These are phyloP conservation scores for Cromileptes altivelis DNA, from an alignment of 2,113 vertebrate genomes.

Conservation along the genomic window DNA sequence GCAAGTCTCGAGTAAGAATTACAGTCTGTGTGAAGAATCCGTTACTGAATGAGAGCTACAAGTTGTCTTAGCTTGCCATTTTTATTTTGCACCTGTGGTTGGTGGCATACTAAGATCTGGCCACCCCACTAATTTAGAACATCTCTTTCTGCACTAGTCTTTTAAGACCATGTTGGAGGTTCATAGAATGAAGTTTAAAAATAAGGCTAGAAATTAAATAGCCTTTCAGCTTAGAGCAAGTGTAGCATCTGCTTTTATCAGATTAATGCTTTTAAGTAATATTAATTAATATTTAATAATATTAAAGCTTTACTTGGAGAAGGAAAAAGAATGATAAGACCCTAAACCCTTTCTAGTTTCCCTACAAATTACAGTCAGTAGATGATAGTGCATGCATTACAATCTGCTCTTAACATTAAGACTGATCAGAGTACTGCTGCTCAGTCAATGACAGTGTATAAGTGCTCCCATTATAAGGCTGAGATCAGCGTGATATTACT, in stretches of 20 bases:
- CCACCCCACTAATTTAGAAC: neutral
- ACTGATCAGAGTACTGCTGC: slow-evolving; percentile 8
- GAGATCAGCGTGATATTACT: slow-evolving; percentile 1
- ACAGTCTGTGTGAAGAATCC: neutral
- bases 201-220: neutral
- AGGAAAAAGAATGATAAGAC: slow-evolving; percentile 1
- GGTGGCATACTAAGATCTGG: neutral
- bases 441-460: neutral
- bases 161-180: neutral
- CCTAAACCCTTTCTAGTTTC: neutral
- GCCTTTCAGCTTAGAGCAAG: neutral
- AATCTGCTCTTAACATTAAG: slow-evolving; percentile 16
- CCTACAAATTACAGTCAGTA: neutral
- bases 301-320: slow-evolving; percentile 7
- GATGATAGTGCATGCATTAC: slow-evolving; percentile 9
- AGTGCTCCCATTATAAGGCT: neutral
- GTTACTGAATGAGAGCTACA: neutral
- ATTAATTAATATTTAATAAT: neutral
- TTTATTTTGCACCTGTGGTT: slow-evolving; percentile 13
- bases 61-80: slow-evolving; percentile 8
- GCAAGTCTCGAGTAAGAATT: neutral
- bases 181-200: neutral
- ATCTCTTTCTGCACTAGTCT: neutral
- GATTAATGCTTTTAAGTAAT: slow-evolving; percentile 4
- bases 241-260: neutral